A percentile compares a stretch with the other conserved stretches of the same genome.
These are phyloP conservation scores for Zaprionus lineosus DNA, from an alignment of 2,888 invertebrate species.

Conservation along the genomic window DNA sequence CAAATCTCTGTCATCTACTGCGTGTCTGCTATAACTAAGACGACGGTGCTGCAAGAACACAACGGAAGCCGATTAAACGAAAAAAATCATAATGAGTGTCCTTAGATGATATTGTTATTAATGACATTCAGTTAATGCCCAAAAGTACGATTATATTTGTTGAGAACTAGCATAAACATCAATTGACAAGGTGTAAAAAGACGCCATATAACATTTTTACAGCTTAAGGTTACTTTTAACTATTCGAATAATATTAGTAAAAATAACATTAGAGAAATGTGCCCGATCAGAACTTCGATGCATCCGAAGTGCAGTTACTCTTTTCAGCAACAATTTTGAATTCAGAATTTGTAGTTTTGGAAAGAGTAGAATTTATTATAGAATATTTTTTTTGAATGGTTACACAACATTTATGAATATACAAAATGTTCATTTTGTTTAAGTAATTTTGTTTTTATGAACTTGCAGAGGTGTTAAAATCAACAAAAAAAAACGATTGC, in stretches of 20 bases:
- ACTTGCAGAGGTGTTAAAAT: slow-evolving; percentile 40
- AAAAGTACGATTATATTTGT: slow-evolving; percentile 38
- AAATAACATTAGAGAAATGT: slow-evolving; percentile 2
- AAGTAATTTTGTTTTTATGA: slow-evolving; percentile 5
- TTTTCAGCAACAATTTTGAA: slow-evolving; percentile 26
- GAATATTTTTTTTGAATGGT: slow-evolving; percentile 1
- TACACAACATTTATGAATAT: slow-evolving; percentile 45
- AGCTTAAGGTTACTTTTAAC: slow-evolving; percentile 37
- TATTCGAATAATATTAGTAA: slow-evolving; percentile 26
- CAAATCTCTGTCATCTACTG: slow-evolving; percentile 93
- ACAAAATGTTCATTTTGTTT: slow-evolving; percentile 7
- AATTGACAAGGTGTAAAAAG: slow-evolving; percentile 52
- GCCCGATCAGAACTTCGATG: slow-evolving; percentile 11
- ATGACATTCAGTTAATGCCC: slow-evolving; percentile 28
- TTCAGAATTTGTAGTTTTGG: background rate
- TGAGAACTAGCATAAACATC: slow-evolving; percentile 53
- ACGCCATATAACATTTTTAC: slow-evolving; percentile 64
- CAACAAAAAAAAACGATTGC: no score
- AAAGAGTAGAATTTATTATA: slow-evolving; percentile 12
- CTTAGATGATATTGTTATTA: slow-evolving; percentile 24
- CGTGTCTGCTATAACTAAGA: slow-evolving; percentile 94
- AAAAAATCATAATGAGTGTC: slow-evolving; percentile 30
- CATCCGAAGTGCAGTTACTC: slow-evolving; percentile 31
- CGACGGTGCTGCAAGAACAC: slow-evolving; percentile 89
- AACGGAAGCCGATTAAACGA: slow-evolving; percentile 49